Evolutionary conservation across 2,113 vertebrate genomes (phyloP).

Genomic region (Todiramphus saurophagus): DNA sequence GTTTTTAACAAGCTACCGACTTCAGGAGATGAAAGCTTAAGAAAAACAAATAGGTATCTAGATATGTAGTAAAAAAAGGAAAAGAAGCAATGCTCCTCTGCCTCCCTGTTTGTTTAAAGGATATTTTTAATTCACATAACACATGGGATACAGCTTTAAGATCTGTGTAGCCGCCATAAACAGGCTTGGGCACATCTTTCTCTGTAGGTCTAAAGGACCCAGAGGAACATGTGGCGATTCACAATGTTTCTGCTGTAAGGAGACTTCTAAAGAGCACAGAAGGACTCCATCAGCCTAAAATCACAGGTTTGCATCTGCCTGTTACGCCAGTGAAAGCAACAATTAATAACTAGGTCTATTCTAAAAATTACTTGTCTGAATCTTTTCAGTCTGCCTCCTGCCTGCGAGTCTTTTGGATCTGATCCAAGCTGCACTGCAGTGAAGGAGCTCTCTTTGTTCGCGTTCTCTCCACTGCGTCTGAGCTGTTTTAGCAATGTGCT

Average conservation of each 20-base stretch:
- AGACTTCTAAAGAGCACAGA: background rate
- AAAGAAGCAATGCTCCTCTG: background rate
- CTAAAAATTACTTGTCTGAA: slow-evolving; percentile 24
- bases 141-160: background rate
- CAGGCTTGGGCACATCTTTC: background rate
- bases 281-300: background rate
- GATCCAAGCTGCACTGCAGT: slow-evolving; percentile 59
- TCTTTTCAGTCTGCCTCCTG: background rate
- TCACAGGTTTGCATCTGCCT: background rate
- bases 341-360: background rate
- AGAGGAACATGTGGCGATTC: background rate
- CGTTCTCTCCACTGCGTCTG: background rate
- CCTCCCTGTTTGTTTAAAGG: background rate
- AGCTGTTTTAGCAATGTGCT: background rate
- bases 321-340: background rate
- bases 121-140: background rate
- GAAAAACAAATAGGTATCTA: background rate
- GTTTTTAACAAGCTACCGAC: background rate
- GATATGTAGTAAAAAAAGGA: background rate
- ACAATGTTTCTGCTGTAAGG: background rate
- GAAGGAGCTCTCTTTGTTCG: slow-evolving; percentile 49
- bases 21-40: background rate
- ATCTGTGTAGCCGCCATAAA: background rate
- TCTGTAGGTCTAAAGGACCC: background rate
- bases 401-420: background rate